Conservation (phyloP, 2,797 vertebrate genomes). For the Leuciscus waleckii region DNA sequence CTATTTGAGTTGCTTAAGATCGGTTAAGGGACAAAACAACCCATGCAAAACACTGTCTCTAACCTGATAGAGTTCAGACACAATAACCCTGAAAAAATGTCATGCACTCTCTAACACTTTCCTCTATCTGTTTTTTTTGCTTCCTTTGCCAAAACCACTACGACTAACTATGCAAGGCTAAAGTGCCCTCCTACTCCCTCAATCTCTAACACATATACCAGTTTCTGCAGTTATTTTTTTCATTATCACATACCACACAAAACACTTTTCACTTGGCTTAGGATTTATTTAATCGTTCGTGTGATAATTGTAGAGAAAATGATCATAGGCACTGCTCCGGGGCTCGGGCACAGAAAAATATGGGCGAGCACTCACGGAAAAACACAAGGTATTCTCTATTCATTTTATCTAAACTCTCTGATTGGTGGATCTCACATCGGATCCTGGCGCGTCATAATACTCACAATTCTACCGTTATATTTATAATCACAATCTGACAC, state of each 20-base stretch:
- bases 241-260: slow-evolving; percentile 17
- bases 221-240: neutral
- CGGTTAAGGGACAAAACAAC: neutral
- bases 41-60: slow-evolving; percentile 14
- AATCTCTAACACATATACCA: neutral
- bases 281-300: neutral
- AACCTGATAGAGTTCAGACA: slow-evolving; percentile 36
- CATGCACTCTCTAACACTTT: slow-evolving; percentile 39
- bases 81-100: slow-evolving; percentile 43
- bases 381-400: neutral
- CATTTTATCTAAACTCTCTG: neutral
- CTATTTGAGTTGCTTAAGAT: slow-evolving; percentile 21
- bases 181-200: slow-evolving; percentile 1
- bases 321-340: neutral
- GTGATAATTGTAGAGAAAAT: slow-evolving; percentile 11
- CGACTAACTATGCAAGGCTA: slow-evolving; percentile 38
- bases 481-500: neutral
- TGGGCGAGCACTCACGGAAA: neutral
- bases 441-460: neutral
- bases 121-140: slow-evolving; percentile 30
- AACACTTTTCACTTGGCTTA: neutral
- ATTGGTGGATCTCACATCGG: neutral
- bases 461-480: neutral
- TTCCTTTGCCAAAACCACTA: slow-evolving; percentile 38
- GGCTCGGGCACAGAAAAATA: neutral